Evolutionary conservation across 2,113 vertebrate species (phyloP).

Genomic region (Jaculus jaculus): DNA sequence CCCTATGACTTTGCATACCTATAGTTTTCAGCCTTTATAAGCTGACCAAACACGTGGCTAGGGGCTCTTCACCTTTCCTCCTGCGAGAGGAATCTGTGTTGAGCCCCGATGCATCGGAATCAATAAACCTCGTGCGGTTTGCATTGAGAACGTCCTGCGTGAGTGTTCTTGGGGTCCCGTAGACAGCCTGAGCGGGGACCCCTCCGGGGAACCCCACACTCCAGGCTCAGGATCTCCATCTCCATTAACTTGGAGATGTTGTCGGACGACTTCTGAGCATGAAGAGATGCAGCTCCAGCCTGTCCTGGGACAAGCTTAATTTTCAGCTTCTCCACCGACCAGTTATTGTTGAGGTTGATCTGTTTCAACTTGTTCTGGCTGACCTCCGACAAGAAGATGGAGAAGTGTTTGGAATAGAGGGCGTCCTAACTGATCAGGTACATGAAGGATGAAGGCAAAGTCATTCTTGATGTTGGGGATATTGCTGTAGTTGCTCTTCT

Average conservation of each 20-base stretch:
- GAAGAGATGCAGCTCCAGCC: constrained; percentile 88
- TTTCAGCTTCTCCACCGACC: constrained; percentile 88
- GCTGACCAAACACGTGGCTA: too few relatives aligned
- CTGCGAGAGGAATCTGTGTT: too few relatives aligned
- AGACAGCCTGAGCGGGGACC: too few relatives aligned
- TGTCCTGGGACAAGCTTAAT: constrained; percentile 87
- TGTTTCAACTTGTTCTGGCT: constrained; percentile 90
- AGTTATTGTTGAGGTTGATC: constrained; percentile 89
- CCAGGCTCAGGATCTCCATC: constrained; percentile 89
- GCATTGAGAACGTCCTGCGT: too few relatives aligned
- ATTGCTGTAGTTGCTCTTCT: constrained; percentile 90
- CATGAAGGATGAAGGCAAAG: constrained; percentile 91
- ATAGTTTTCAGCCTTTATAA: too few relatives aligned
- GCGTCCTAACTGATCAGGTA: constrained; percentile 91
- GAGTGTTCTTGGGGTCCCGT: too few relatives aligned
- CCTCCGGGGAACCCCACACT: too few relatives aligned
- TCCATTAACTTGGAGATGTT: constrained; percentile 89
- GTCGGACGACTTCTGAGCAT: constrained; percentile 89
- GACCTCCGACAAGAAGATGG: constrained; percentile 89
- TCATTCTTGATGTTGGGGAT: constrained; percentile 91
- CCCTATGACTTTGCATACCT: too few relatives aligned
- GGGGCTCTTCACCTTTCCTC: too few relatives aligned
- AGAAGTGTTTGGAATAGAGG: constrained; percentile 90
- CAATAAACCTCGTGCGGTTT: too few relatives aligned
- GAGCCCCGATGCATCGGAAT: too few relatives aligned